Evolutionary conservation across 2,113 vertebrate genomes (phyloP).

Genomic region (Tamias sibiricus): DNA sequence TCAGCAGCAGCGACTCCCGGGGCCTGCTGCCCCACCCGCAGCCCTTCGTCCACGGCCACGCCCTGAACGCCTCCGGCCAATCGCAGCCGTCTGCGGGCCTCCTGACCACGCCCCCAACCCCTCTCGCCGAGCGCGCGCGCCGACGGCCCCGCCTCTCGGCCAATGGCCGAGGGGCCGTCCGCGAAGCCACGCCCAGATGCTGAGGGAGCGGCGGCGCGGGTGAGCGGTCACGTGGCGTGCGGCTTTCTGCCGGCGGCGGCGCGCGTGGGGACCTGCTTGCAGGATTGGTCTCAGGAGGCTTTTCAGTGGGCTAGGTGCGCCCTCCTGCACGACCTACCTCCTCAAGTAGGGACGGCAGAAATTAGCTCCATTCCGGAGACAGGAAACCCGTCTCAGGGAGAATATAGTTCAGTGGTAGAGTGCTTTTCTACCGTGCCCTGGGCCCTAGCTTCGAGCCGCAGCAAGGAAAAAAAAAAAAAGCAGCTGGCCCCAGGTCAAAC

Average conservation of each 20-base stretch:
- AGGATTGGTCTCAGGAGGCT: not conserved
- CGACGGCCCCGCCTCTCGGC: not conserved
- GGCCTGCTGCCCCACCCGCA: constrained; percentile 29
- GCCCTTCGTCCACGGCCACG: not conserved
- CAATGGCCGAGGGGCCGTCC: not conserved
- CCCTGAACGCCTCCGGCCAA: constrained; percentile 19
- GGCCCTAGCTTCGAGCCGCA: not conserved
- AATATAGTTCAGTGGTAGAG: not conserved
- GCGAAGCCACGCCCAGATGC: not conserved
- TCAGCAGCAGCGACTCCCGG: not conserved
- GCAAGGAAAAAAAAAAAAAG: not conserved
- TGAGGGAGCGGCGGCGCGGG: fast-evolving
- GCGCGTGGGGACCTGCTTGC: fast-evolving
- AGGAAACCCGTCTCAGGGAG: not conserved
- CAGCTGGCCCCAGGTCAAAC: not conserved
- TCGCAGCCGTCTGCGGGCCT: not conserved
- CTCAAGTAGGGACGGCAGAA: not conserved
- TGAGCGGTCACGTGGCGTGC: constrained; percentile 9
- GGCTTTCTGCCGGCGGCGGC: fast-evolving
- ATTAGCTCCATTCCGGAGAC: not conserved
- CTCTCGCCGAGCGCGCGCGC: not conserved
- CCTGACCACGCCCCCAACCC: not conserved
- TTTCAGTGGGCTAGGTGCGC: not conserved
- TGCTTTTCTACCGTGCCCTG: not conserved
- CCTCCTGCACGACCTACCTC: not conserved